Evolutionary conservation across 2,888 invertebrate species (phyloP).

Genomic region (Formica aserva): DNA sequence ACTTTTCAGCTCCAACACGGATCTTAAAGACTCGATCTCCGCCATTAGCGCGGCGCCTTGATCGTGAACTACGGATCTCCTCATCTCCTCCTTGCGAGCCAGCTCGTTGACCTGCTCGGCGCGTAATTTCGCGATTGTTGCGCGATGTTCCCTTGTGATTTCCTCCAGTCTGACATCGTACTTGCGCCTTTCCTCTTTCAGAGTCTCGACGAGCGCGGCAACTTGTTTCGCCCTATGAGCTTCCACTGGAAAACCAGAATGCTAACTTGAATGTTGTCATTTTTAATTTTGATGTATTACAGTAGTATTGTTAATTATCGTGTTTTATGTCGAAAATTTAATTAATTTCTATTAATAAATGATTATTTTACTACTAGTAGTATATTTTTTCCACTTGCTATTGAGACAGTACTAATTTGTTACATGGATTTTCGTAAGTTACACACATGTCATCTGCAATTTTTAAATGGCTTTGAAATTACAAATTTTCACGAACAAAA

Average conservation of each 20-base stretch:
- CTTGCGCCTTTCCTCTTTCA: slow-evolving; percentile 79
- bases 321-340: background rate
- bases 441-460: background rate
- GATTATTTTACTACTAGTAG: background rate
- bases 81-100: slow-evolving; percentile 86
- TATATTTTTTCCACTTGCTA: background rate
- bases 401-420: background rate
- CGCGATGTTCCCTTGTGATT: slow-evolving; percentile 80
- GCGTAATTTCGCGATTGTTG: slow-evolving; percentile 78
- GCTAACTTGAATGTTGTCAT: background rate
- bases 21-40: slow-evolving; percentile 93
- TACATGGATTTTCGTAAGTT: background rate
- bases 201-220: slow-evolving; percentile 74
- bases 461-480: background rate
- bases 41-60: slow-evolving; percentile 88
- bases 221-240: slow-evolving; percentile 77
- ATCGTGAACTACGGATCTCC: slow-evolving; percentile 87
- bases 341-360: background rate
- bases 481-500: background rate
- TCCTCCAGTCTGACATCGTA: slow-evolving; percentile 78
- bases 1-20: slow-evolving; percentile 95
- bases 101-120: slow-evolving; percentile 88
- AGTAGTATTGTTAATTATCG: background rate
- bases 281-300: background rate
- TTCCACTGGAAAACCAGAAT: slow-evolving; percentile 76